Percentiles rank a stretch among this genome's conserved stretches.
Evolutionary conservation across 2,797 vertebrate species (phyloP).

Genomic region (Xerus rutilus): DNA sequence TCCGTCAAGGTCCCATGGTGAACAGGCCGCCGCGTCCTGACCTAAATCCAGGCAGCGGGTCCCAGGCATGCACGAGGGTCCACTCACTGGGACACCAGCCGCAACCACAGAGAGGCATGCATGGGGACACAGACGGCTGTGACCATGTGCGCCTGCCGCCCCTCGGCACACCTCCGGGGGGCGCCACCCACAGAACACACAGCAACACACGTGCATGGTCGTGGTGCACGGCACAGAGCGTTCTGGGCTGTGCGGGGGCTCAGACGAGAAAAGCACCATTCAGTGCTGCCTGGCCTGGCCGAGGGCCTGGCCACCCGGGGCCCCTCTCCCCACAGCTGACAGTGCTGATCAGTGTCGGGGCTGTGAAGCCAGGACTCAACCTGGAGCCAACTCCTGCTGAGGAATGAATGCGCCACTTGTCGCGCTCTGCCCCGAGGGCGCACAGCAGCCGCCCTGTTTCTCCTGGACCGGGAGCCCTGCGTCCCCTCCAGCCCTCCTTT

Average conservation of each 20-base stretch:
- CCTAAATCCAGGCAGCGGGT: no score
- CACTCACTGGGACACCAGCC: no score
- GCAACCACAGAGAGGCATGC: no score
- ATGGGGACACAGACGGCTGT: fast-evolving
- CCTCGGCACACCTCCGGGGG: not conserved
- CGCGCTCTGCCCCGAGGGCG: not conserved
- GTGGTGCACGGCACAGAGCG: not conserved
- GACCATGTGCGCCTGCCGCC: fast-evolving
- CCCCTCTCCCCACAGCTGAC: not conserved
- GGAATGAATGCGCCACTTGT: constrained; percentile 65
- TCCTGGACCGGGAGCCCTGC: not conserved
- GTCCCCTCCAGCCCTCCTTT: constrained; percentile 67
- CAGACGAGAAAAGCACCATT: not conserved
- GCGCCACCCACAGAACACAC: not conserved
- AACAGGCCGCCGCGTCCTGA: fast-evolving
- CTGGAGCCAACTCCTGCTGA: not conserved
- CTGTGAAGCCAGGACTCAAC: no score
- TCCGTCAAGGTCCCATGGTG: not conserved
- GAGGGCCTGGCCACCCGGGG: fast-evolving
- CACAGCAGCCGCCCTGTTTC: constrained; percentile 55
- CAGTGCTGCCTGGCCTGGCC: not conserved
- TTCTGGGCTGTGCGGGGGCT: not conserved
- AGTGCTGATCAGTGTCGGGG: fast-evolving
- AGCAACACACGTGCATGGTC: fast-evolving
- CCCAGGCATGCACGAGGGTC: no score